A percentile compares a stretch with the other conserved stretches of the same genome.
phyloP scores from a whole-genome alignment of 2,797 vertebrate genomes.

The Sciurus vulgaris region DNA sequence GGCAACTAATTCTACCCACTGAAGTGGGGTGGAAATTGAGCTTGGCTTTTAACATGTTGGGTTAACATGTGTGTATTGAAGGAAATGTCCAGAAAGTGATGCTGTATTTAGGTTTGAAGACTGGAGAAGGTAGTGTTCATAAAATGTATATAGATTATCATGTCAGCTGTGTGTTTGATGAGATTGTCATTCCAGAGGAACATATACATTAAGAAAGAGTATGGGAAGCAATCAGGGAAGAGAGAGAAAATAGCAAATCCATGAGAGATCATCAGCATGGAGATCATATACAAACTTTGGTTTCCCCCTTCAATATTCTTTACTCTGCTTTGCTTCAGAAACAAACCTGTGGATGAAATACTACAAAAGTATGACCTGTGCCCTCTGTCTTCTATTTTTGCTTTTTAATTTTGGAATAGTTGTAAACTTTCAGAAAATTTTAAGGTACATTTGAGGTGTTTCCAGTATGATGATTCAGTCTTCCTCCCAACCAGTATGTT shows the following conservation, averaged over 20 bases:
- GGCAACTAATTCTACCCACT: neutral
- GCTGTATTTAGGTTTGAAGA: neutral
- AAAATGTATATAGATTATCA: neutral
- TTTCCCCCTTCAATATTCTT: neutral
- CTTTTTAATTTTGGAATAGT: neutral
- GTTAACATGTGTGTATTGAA: neutral
- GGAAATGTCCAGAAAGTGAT: neutral
- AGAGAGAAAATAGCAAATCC: neutral
- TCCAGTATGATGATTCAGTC: neutral
- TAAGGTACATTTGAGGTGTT: neutral
- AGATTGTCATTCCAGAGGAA: neutral
- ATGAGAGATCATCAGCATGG: neutral
- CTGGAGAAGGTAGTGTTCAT: neutral
- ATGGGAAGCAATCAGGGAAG: neutral
- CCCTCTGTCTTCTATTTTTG: neutral
- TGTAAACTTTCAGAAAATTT: neutral
- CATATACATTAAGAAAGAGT: neutral
- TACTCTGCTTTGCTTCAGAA: neutral
- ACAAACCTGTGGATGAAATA: neutral
- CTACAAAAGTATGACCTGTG: neutral
- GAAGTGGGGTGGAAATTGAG: neutral
- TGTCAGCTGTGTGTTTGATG: neutral
- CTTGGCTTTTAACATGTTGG: constrained; percentile 13
- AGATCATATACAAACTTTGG: no score
- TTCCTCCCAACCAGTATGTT: neutral